Evolutionary conservation across 2,797 vertebrate genomes (phyloP).

Genomic region (Bradypus variegatus): DNA sequence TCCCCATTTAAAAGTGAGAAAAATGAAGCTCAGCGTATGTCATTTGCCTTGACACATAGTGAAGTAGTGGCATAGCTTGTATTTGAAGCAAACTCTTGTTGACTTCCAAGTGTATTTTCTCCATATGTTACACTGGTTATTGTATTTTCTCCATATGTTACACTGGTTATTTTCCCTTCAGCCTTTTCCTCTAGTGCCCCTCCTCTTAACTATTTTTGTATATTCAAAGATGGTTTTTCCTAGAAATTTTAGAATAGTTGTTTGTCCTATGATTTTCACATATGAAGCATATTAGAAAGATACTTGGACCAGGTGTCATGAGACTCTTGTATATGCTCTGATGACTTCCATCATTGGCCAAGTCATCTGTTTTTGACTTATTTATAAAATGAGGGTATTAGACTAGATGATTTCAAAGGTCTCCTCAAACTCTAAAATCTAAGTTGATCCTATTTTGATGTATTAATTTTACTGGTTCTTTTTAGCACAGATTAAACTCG

Average conservation of each 20-base stretch:
- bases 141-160: no score
- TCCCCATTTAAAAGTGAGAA: neutral
- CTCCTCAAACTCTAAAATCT: conserved; percentile 44
- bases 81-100: neutral
- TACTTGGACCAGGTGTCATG: neutral
- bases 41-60: neutral
- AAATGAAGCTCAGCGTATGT: neutral
- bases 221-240: conserved; percentile 12
- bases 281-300: conserved; percentile 7
- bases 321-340: neutral
- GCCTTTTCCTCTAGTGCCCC: neutral
- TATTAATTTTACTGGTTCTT: conserved; percentile 34
- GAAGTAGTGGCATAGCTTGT: neutral
- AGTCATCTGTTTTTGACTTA: neutral
- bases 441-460: conserved; percentile 28
- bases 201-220: neutral
- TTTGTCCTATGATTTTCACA: conserved; percentile 7
- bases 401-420: conserved; percentile 8
- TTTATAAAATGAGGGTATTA: conserved; percentile 24
- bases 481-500: conserved; percentile 4
- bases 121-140: no score
- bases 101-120: neutral
- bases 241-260: conserved; percentile 22
- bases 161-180: neutral
- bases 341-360: conserved; percentile 1